These are phyloP conservation scores for Nyctibius bracteatus DNA, from an alignment of 2,113 vertebrate genomes.

Conservation along the genomic window DNA sequence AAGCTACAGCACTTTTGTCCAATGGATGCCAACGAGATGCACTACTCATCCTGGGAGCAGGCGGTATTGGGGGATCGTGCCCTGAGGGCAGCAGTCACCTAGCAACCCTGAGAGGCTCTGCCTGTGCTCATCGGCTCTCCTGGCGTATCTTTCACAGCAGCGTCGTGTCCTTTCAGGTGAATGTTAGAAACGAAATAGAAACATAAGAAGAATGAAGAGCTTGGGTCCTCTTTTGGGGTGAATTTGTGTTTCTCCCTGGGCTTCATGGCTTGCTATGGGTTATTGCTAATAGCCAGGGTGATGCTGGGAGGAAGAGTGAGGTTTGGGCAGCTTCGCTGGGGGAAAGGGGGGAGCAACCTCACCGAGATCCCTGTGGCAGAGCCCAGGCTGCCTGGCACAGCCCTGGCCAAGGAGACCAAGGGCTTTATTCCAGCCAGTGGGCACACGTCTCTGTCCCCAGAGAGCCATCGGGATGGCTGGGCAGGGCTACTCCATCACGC, in stretches of 20 bases:
- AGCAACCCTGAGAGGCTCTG: not conserved
- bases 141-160: not conserved
- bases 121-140: not conserved
- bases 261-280: not conserved
- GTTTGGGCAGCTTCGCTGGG: not conserved
- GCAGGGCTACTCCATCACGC: not conserved
- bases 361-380: not conserved
- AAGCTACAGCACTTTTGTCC: not conserved
- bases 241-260: not conserved
- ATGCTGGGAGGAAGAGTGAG: not conserved
- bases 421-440: not conserved
- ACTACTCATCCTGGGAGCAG: not conserved
- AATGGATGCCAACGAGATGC: not conserved
- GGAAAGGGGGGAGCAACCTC: not conserved
- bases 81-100: not conserved
- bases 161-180: not conserved
- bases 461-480: not conserved
- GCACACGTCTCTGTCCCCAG: not conserved
- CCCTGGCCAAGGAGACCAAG: not conserved
- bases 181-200: not conserved
- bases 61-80: not conserved
- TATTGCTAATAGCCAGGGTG: not conserved
- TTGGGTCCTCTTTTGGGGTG: not conserved
- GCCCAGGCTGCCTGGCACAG: not conserved
- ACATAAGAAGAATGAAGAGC: accelerated